Evolutionary conservation across 2,888 invertebrate genomes (phyloP), one percentile per base, ranked within the genome.

Genomic region (Hirtodrosophila confusa): DNA sequence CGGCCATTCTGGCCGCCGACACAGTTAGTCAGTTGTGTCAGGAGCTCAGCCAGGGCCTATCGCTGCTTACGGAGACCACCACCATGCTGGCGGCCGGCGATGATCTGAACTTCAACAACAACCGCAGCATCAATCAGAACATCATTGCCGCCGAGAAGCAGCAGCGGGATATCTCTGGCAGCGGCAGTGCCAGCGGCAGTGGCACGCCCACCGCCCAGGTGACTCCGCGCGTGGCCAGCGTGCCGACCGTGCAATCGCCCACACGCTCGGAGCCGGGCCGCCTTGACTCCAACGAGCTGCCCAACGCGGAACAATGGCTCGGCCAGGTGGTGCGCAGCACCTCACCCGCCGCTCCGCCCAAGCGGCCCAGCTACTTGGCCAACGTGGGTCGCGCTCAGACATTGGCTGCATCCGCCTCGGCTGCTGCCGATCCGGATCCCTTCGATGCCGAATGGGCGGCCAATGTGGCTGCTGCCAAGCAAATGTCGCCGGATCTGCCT

Each of bases 371-470:
- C 47, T 83, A 85, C 11, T 54, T 94, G 53, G 92, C 91, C 48
- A 93, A 93, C 27, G 91, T 94, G 31, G 93, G 93, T 5, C 91
- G 94, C 40, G 93, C 94, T 2, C 93, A 93, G 86, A 94, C 94
- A 0, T 17, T 17, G 17, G 17, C 17, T 17, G 17, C 17, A 17
- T 80, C 94, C 62, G 93, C 93, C 70, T 92, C 93, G 0, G 92
- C 91, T 5, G 92, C 92, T 4, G 93, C 93, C 69, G 83, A 87
- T 2, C 47, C 71, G 3, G 90, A 97, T 92, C 96, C 97, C 0
- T 97, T 97, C 89, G 96, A 97, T 89, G 96, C 96, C 10, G 96
- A 96, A 82, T 97, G 96, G 96, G 96, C 95, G 49, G 91, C 91
- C 29, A 88, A 85, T 64, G 80, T 85, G 6, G 90, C 90, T 11